phyloP scores from a whole-genome alignment of 92 coral and sea anemone genomes.

The Siderastrea siderea region DNA sequence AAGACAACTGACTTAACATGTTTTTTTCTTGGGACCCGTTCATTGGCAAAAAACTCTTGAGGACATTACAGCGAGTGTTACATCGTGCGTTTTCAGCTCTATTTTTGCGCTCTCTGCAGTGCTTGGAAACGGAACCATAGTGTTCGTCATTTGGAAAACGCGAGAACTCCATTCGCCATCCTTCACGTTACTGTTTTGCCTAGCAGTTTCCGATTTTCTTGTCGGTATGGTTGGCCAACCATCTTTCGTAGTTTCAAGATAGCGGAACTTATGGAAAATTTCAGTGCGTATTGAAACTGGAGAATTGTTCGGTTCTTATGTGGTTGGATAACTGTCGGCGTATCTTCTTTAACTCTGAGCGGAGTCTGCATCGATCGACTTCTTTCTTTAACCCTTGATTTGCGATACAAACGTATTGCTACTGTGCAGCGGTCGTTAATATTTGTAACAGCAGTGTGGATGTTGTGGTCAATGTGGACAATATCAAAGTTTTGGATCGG shows the following conservation, averaged over 20 bases:
- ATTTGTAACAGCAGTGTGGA: neutral
- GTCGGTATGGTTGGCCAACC: conserved; percentile 46
- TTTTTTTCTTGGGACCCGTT: conserved; percentile 9
- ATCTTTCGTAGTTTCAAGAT: conserved; percentile 46
- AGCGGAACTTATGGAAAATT: conserved; percentile 17
- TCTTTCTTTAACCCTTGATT: conserved; percentile 56
- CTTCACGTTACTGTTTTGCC: conserved; percentile 14
- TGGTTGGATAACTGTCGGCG: conserved; percentile 57
- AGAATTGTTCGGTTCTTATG: conserved; percentile 30
- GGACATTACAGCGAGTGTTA: conserved; percentile 2
- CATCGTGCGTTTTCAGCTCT: conserved; percentile 9
- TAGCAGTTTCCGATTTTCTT: conserved; percentile 38
- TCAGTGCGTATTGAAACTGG: conserved; percentile 18
- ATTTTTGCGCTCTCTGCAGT: conserved; percentile 17
- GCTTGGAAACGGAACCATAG: conserved; percentile 14
- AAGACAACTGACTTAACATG: conserved; percentile 5
- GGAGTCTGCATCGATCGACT: conserved; percentile 51
- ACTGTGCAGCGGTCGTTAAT: conserved; percentile 21
- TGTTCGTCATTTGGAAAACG: conserved; percentile 33
- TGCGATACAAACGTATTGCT: conserved; percentile 49
- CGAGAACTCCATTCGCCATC: conserved; percentile 38
- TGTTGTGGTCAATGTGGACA: neutral
- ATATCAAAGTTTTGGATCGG: conserved; percentile 26
- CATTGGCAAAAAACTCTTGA: neutral
- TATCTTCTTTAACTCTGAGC: conserved; percentile 37